Conservation (phyloP, 2,888 invertebrate genomes). For the Meta bourneti region DNA sequence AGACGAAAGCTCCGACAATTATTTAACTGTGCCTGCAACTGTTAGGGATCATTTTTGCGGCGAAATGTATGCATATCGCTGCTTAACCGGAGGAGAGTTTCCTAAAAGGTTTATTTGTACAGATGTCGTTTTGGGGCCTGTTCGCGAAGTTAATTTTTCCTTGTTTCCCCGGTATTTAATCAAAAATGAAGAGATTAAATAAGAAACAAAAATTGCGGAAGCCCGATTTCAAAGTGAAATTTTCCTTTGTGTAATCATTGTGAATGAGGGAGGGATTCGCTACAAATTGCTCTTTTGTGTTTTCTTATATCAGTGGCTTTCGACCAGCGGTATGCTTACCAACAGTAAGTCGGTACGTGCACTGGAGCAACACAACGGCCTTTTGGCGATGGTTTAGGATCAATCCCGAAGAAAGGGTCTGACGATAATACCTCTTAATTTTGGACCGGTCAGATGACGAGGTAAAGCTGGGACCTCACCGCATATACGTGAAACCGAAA, state of each 20-base stretch:
- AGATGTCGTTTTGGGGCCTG: constrained; percentile 6
- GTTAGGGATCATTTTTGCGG: background rate
- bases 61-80: background rate
- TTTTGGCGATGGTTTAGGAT: too few relatives aligned
- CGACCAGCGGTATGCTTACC: too few relatives aligned
- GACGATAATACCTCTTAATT: too few relatives aligned
- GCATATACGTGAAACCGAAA: background rate
- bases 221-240: background rate
- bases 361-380: too few relatives aligned
- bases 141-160: constrained; percentile 22
- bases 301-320: too few relatives aligned
- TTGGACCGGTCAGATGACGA: too few relatives aligned
- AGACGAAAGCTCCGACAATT: background rate
- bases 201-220: background rate
- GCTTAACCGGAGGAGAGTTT: background rate
- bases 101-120: constrained; percentile 13
- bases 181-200: constrained; percentile 26
- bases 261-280: background rate
- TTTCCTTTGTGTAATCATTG: constrained; percentile 1
- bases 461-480: too few relatives aligned
- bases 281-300: background rate
- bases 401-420: too few relatives aligned
- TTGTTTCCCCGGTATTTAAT: constrained; percentile 24
- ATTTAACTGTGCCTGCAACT: background rate
- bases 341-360: too few relatives aligned